Base-by-base conservation (phyloP, 1,140 invertebrate species). In the Drosophila persimilis region DNA sequence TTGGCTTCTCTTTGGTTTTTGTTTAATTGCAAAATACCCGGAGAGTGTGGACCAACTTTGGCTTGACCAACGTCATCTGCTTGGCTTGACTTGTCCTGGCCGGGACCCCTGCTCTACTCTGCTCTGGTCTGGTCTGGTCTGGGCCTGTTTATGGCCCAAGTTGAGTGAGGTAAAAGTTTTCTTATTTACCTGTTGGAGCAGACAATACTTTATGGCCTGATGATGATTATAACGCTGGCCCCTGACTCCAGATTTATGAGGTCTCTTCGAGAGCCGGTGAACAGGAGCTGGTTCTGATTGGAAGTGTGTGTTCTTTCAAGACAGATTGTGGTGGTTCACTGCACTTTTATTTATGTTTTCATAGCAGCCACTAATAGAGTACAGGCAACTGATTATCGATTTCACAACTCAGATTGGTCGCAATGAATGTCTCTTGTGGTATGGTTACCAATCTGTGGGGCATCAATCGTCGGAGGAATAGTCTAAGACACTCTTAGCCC, bases 21-120 rank as follows among this genome's bases (percentile, higher is more conserved):
- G 72, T 75, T 75, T 75, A 75, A 75, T 75, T 75, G 71, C 71
- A 60, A 74, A 75, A 74, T 66, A 65, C 72, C 50, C 59, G 71
- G 26, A 75, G 44, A 73, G 71, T 74, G 61, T 59, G 72, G 72
- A 73, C 61, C 48, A 74, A 75, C 61, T 74, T 74, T 74, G 66
- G 74, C 72, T 74, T 73, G 58, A 62, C 70, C 70, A 72, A 63
- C 69, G 69, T 73, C 71, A 51, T 58, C 59, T 56, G 51, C 53
- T 52, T 73, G 59, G 71, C 39, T 50, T 43, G 52, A 22, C 71
- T 39, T 46, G 9, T 15, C 24, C 20, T 29, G 44, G 20, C 11
- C 31, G 15, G n/a, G 6, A 7, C 2, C 11, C 11, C 26, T n/a
- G 7, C 5, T 0, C 24, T 26, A 5, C 5, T 5, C 22, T 24